Evolutionary conservation across 2,797 vertebrate species (phyloP).

Genomic region (Cirrhinus mrigala): DNA sequence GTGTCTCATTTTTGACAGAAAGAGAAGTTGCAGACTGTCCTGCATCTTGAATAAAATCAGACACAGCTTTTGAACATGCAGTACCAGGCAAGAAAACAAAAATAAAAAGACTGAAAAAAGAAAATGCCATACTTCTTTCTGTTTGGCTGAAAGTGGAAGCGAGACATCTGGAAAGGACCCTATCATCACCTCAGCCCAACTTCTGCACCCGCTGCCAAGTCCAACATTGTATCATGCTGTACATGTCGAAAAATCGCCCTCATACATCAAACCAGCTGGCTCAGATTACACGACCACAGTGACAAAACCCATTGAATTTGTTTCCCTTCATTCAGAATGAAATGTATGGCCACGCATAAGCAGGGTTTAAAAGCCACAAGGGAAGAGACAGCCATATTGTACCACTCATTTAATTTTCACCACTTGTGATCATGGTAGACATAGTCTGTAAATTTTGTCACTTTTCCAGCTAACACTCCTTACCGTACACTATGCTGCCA

Average conservation of each 20-base stretch:
- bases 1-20: neutral
- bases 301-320: slow-evolving; percentile 39
- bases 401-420: slow-evolving; percentile 16
- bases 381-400: neutral
- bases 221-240: slow-evolving; percentile 56
- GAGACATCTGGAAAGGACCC: slow-evolving; percentile 51
- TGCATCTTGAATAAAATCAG: neutral
- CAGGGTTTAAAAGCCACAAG: slow-evolving; percentile 15
- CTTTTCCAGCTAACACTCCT: neutral
- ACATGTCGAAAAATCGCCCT: slow-evolving; percentile 45
- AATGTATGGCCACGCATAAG: slow-evolving; percentile 14
- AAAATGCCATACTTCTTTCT: neutral
- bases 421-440: neutral
- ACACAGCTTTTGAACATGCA: slow-evolving; percentile 4
- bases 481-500: neutral
- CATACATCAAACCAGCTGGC: slow-evolving; percentile 29
- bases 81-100: slow-evolving; percentile 23
- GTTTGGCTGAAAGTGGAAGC: neutral
- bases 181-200: slow-evolving; percentile 40
- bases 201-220: slow-evolving; percentile 56
- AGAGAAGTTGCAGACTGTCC: neutral
- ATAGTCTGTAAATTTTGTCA: neutral
- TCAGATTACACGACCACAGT: slow-evolving; percentile 28
- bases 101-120: neutral
- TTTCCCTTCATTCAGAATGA: slow-evolving; percentile 8